phyloP scores from a whole-genome alignment of 2,113 vertebrate genomes.

The Myotis lucifugus region DNA sequence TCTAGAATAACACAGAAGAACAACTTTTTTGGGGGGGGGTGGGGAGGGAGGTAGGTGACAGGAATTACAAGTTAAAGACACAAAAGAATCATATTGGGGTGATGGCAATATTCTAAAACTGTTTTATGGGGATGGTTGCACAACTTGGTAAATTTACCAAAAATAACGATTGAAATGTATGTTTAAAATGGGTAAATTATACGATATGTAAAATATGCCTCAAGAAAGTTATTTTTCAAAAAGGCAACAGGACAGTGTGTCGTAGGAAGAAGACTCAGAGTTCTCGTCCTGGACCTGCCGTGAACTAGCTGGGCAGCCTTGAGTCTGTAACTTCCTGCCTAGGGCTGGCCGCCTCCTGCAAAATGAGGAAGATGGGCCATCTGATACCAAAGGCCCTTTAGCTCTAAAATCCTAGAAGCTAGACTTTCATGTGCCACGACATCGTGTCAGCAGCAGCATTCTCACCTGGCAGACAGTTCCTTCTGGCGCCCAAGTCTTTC shows the following conservation, averaged over 20 bases:
- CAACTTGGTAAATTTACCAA: neutral
- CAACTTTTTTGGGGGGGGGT: neutral
- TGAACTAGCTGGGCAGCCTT: neutral
- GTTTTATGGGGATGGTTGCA: neutral
- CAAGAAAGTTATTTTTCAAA: neutral
- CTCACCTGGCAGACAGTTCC: neutral
- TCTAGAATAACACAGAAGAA: neutral
- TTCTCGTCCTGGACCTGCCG: neutral
- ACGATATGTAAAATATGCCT: neutral
- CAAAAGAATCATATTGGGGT: neutral
- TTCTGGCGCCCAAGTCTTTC: neutral
- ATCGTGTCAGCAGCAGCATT: neutral
- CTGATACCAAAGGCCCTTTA: neutral
- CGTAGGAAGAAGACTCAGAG: neutral
- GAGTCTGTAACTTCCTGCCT: neutral
- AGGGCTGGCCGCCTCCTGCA: neutral
- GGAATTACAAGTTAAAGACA: neutral
- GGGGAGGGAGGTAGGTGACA: neutral
- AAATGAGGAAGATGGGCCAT: neutral
- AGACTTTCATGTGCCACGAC: neutral
- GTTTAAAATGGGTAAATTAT: neutral
- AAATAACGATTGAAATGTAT: neutral
- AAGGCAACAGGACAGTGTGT: neutral
- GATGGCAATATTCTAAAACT: neutral
- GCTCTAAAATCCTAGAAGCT: neutral